Evolutionary conservation across 1,140 invertebrate genomes (phyloP).

Genomic region (Melanaphis sacchari): DNA sequence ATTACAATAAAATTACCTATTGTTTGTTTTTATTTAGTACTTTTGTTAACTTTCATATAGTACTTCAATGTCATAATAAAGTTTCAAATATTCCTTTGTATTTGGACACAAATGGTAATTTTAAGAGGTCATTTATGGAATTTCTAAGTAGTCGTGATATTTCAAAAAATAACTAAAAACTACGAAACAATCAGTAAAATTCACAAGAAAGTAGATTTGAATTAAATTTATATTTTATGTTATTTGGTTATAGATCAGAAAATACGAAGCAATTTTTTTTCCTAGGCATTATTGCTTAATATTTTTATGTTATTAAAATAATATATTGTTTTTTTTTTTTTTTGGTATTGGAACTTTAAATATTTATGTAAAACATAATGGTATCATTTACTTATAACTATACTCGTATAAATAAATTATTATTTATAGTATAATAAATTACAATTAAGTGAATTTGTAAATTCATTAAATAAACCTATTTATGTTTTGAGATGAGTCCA

Average conservation of each 20-base stretch:
- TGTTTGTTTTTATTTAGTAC: too few relatives aligned
- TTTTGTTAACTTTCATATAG: too few relatives aligned
- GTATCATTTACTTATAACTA: too few relatives aligned
- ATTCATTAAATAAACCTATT: too few relatives aligned
- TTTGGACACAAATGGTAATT: background rate
- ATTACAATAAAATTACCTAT: too few relatives aligned
- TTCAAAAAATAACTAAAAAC: background rate
- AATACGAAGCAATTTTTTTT: background rate
- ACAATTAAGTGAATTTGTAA: too few relatives aligned
- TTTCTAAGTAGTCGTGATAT: background rate
- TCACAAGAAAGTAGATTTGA: background rate
- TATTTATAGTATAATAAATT: too few relatives aligned
- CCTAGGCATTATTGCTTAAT: background rate
- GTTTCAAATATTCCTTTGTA: background rate
- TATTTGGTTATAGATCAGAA: background rate
- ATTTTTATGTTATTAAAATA: background rate
- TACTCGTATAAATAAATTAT: too few relatives aligned
- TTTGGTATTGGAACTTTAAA: background rate
- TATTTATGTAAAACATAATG: background rate
- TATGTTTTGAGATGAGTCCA: too few relatives aligned
- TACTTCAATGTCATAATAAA: background rate
- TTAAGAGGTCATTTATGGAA: background rate
- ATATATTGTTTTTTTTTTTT: background rate
- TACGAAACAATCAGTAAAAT: background rate
- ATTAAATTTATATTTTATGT: background rate